phyloP scores from a whole-genome alignment of 2,888 invertebrate genomes.

The Pheosia gnoma region DNA sequence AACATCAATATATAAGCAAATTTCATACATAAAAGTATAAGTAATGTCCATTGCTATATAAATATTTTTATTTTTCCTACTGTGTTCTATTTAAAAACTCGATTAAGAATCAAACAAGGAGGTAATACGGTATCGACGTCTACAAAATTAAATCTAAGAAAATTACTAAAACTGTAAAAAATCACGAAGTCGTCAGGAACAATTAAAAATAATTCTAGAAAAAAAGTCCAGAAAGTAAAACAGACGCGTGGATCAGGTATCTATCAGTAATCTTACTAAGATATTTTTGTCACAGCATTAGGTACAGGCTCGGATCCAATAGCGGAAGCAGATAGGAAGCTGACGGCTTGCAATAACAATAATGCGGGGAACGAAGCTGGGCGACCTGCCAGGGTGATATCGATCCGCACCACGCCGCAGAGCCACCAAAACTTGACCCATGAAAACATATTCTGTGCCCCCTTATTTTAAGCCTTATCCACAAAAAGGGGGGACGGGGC shows the following conservation, averaged over 20 bases:
- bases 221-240: constrained; percentile 8
- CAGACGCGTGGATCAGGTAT: constrained; percentile 42
- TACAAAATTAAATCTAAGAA: too few relatives aligned
- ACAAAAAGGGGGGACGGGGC: constrained; percentile 51
- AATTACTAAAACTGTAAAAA: too few relatives aligned
- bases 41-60: constrained; percentile 15
- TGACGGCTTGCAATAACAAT: constrained; percentile 81
- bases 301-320: constrained; percentile 76
- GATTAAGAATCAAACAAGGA: constrained; percentile 8
- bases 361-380: constrained; percentile 79
- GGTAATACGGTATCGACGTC: too few relatives aligned
- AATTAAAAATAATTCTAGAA: neutral
- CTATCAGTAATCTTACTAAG: constrained; percentile 39
- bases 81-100: constrained; percentile 4
- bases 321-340: constrained; percentile 74
- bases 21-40: constrained; percentile 24
- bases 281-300: constrained; percentile 65
- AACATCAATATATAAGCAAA: constrained; percentile 32
- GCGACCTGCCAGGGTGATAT: constrained; percentile 82
- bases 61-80: constrained; percentile 3
- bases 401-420: constrained; percentile 68
- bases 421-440: constrained; percentile 66
- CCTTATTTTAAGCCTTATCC: constrained; percentile 50
- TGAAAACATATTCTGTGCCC: constrained; percentile 62
- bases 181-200: neutral